Evolutionary conservation across 2,113 vertebrate genomes (phyloP).

Genomic region (Carassius carassius): DNA sequence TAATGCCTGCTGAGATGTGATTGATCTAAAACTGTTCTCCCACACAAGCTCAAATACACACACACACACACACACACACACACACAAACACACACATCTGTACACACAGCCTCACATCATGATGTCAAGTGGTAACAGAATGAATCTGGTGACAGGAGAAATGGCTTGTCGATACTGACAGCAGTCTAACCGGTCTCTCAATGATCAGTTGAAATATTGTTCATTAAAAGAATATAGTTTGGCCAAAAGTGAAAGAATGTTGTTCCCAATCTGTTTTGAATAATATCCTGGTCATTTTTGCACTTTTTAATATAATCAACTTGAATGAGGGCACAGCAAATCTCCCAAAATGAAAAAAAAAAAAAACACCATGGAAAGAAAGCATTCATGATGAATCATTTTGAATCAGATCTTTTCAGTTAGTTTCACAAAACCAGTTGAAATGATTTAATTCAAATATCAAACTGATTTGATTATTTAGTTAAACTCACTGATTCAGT

Average conservation of each 20-base stretch:
- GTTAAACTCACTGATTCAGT: not conserved
- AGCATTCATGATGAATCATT: not conserved
- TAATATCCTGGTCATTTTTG: not conserved
- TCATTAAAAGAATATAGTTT: not conserved
- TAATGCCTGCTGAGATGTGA: conserved; percentile 35
- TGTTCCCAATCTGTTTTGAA: not conserved
- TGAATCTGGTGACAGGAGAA: conserved; percentile 5
- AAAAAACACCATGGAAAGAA: not conserved
- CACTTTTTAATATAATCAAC: too few relatives aligned
- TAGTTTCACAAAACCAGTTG: not conserved
- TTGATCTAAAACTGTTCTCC: conserved; percentile 25
- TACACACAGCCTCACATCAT: not conserved
- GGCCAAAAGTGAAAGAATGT: not conserved
- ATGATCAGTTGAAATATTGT: not conserved
- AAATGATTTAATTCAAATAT: not conserved
- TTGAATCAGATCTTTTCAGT: not conserved
- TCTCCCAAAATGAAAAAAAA: not conserved
- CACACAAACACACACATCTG: conserved; percentile 16
- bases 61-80: conserved; percentile 19
- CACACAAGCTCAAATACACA: not conserved
- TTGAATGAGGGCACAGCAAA: not conserved
- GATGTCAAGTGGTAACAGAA: conserved; percentile 17
- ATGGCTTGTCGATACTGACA: conserved; percentile 27
- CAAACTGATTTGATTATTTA: not conserved
- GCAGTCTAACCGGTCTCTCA: not conserved